Conservation (phyloP, 2,888 invertebrate genomes). For the Thymelicus acteon region DNA sequence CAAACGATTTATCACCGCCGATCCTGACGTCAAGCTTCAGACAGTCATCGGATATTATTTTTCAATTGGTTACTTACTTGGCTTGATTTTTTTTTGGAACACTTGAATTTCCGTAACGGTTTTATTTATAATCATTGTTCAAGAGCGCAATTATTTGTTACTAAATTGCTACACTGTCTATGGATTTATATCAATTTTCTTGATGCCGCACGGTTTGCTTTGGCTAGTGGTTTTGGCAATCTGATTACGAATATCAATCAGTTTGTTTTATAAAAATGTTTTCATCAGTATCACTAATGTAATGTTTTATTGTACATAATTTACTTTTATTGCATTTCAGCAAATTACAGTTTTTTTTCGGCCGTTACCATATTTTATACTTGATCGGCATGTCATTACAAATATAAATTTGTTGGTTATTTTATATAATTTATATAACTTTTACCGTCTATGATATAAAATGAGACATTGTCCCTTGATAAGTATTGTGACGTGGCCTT, state of each 20-base stretch:
- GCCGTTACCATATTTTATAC: conserved; percentile 9
- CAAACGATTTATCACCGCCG: background rate
- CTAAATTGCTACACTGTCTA: no score
- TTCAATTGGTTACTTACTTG: background rate
- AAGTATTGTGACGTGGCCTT: conserved; percentile 13
- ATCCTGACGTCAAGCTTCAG: background rate
- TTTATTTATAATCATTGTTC: background rate
- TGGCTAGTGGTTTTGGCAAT: background rate
- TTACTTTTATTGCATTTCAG: conserved; percentile 11
- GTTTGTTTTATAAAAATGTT: no score
- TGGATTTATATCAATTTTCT: background rate
- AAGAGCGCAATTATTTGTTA: background rate
- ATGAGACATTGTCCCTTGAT: background rate
- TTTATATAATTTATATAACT: background rate
- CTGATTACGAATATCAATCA: no score
- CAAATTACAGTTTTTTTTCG: conserved; percentile 28
- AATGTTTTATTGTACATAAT: conserved; percentile 12
- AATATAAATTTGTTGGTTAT: background rate
- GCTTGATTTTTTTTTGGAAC: background rate
- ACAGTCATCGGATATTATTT: background rate
- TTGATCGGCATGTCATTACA: background rate
- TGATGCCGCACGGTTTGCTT: background rate
- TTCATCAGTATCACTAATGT: background rate
- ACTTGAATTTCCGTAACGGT: background rate
- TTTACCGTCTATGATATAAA: background rate